phyloP scores from a whole-genome alignment of 2,797 vertebrate species.

The Syndactyla subalaris region DNA sequence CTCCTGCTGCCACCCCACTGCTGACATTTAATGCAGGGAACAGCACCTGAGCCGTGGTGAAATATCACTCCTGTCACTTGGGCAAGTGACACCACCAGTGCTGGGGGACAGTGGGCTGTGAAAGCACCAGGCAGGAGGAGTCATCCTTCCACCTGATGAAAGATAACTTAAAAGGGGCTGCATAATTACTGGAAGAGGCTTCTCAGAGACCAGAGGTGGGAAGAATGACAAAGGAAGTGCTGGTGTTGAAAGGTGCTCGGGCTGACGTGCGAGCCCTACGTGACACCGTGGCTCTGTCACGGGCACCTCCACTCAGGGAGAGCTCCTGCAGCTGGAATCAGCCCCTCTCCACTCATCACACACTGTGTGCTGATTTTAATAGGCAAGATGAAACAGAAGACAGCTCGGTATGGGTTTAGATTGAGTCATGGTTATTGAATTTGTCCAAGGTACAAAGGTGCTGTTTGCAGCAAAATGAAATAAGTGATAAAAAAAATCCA shows the following conservation, averaged over 20 bases:
- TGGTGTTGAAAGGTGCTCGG: accelerated
- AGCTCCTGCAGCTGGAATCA: background rate
- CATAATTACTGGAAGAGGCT: background rate
- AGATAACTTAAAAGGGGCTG: background rate
- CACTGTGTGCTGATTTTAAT: background rate
- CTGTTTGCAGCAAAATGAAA: constrained; percentile 41
- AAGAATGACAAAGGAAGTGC: background rate
- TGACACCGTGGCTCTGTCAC: background rate
- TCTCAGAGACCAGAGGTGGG: background rate
- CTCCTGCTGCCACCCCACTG: background rate
- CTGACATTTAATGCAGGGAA: background rate
- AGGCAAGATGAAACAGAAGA: background rate
- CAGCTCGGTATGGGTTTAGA: background rate
- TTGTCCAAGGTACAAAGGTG: constrained; percentile 42
- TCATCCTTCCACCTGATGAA: background rate
- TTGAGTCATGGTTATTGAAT: constrained; percentile 45
- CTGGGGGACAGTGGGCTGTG: background rate
- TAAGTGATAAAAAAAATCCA: constrained; percentile 2
- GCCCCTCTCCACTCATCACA: background rate
- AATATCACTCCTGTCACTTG: constrained; percentile 1
- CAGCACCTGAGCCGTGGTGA: background rate
- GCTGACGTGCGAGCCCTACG: accelerated
- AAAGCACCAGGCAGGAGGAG: background rate
- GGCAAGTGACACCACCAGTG: accelerated
- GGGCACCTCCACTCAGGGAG: accelerated